Percentiles rank a stretch among this genome's conserved stretches.
phyloP scores from a whole-genome alignment of 2,797 vertebrate genomes.

The Gallinago solitaria region DNA sequence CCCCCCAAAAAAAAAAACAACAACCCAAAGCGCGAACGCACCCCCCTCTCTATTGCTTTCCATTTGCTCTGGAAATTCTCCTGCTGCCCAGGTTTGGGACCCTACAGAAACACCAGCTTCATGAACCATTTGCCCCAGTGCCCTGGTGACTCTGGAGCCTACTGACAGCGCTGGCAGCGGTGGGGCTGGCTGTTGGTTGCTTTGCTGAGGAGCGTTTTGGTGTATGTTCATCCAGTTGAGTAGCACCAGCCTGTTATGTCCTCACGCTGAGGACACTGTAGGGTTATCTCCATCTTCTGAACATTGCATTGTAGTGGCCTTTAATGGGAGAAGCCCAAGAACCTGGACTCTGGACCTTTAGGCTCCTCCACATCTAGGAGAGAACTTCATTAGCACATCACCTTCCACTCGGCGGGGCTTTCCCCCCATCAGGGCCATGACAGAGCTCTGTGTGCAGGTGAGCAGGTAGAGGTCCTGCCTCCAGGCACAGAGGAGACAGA shows the following conservation, averaged over 20 bases:
- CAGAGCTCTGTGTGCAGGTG: background rate
- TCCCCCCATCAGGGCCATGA: background rate
- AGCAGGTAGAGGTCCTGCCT: background rate
- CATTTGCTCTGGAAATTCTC: background rate
- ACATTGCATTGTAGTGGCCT: rapidly evolving
- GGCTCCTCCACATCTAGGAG: background rate
- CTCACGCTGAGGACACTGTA: rapidly evolving
- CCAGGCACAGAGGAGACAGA: too few species aligned
- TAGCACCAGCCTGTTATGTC: background rate
- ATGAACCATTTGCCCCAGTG: rapidly evolving
- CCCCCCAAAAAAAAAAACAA: too few species aligned
- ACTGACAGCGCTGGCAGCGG: rapidly evolving
- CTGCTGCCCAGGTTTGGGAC: background rate
- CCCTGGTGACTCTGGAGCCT: background rate
- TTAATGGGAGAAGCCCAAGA: background rate
- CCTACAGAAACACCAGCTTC: too few species aligned
- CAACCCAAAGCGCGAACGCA: background rate
- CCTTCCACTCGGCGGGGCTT: background rate
- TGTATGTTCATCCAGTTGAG: rapidly evolving
- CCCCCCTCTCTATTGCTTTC: too few species aligned
- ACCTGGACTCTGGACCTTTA: too few species aligned
- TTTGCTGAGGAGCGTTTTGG: background rate
- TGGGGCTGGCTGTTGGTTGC: background rate
- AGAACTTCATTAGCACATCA: too few species aligned
- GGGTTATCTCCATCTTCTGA: background rate